These are phyloP conservation scores for Sabatieria punctata DNA, from an alignment of 2,888 invertebrate species.

Conservation along the genomic window DNA sequence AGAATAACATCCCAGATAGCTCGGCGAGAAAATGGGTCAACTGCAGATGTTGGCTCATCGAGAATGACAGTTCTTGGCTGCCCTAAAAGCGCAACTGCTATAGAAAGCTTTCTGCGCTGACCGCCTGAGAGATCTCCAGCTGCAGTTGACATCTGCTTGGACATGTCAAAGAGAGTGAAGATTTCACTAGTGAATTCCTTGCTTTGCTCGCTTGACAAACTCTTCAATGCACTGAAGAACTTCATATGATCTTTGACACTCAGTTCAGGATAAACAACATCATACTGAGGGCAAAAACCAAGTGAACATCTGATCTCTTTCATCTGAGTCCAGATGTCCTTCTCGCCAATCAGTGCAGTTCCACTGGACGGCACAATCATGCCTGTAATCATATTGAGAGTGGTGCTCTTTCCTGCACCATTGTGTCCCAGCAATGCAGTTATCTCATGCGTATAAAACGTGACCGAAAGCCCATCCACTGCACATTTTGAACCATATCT, in stretches of 20 bases:
- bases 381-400: constrained; percentile 5
- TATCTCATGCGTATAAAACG: constrained; percentile 1
- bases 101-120: constrained; percentile 58
- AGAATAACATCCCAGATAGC: constrained; percentile 66
- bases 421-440: constrained; percentile 7
- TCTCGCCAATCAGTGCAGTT: not conserved
- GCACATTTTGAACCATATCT: not conserved
- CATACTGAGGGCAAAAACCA: constrained; percentile 5
- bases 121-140: constrained; percentile 65
- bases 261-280: constrained; percentile 4
- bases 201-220: too few species aligned
- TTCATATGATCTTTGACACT: constrained; percentile 6
- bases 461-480: not conserved
- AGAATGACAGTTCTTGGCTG: constrained; percentile 63
- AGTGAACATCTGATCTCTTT: not conserved
- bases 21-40: constrained; percentile 63
- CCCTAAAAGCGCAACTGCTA: constrained; percentile 67
- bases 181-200: too few species aligned
- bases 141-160: constrained; percentile 34
- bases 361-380: not conserved
- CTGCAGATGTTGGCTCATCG: constrained; percentile 66
- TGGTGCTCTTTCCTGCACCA: constrained; percentile 8
- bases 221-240: not conserved
- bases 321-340: not conserved
- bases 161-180: not conserved